Evolutionary conservation across 2,797 vertebrate species (phyloP).

Genomic region (Myotis vivesi): DNA sequence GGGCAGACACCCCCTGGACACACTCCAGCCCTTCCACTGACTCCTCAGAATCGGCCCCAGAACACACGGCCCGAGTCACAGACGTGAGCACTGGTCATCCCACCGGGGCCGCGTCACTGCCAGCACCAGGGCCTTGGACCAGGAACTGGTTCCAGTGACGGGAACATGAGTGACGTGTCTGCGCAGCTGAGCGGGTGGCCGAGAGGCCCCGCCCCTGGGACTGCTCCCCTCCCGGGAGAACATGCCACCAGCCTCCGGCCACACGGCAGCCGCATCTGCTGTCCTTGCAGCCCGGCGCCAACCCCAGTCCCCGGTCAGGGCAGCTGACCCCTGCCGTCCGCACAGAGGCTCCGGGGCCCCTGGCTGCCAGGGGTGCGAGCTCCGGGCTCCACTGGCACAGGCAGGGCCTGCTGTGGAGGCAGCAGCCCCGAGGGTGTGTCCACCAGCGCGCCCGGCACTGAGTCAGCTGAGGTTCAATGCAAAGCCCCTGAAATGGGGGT

Average conservation of each 20-base stretch:
- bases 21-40: background rate
- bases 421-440: background rate
- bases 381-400: background rate
- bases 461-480: background rate
- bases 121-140: background rate
- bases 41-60: background rate
- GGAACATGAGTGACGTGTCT: background rate
- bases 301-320: background rate
- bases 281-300: background rate
- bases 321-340: background rate
- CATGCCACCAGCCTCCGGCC: background rate
- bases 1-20: background rate
- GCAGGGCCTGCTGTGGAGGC: background rate
- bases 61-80: background rate
- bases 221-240: background rate
- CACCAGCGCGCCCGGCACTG: background rate
- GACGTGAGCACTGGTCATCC: background rate
- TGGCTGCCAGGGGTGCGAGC: background rate
- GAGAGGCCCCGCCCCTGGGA: background rate
- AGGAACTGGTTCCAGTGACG: background rate
- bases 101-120: background rate
- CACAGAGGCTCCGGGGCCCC: background rate
- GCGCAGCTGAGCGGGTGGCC: background rate
- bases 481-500: background rate
- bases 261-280: background rate